Evolutionary conservation across 1,140 invertebrate genomes (phyloP).

Genomic region (Hycleus cichorii): DNA sequence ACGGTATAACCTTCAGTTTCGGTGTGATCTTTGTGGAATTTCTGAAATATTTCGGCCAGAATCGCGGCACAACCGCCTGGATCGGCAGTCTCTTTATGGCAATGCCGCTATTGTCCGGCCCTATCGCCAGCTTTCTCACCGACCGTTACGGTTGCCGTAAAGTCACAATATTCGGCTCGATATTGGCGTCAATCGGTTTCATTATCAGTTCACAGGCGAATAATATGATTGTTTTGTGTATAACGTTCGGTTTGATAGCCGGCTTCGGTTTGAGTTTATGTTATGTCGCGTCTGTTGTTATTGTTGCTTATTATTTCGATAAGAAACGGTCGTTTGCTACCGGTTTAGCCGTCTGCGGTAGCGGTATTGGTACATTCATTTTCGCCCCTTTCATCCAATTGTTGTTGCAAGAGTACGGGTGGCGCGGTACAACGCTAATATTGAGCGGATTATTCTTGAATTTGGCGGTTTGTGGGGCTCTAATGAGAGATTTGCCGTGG

Average conservation of each 20-base stretch:
- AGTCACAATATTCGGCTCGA: slow-evolving; percentile 71
- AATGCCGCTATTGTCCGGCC: slow-evolving; percentile 79
- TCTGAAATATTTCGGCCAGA: slow-evolving; percentile 67
- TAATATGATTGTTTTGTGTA: slow-evolving; percentile 69
- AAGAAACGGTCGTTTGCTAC: slow-evolving; percentile 85
- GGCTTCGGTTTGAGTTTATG: slow-evolving; percentile 82
- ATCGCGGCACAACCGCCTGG: slow-evolving; percentile 83
- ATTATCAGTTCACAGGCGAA: slow-evolving; percentile 69
- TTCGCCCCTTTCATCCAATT: slow-evolving; percentile 80
- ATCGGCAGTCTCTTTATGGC: slow-evolving; percentile 85
- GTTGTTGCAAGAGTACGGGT: slow-evolving; percentile 71
- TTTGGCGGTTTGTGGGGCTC: slow-evolving; percentile 75
- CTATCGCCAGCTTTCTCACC: slow-evolving; percentile 79
- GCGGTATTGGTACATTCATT: slow-evolving; percentile 83
- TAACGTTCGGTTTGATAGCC: slow-evolving; percentile 79
- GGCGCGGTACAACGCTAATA: slow-evolving; percentile 76
- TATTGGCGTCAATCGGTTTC: slow-evolving; percentile 73
- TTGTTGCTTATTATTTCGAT: slow-evolving; percentile 95
- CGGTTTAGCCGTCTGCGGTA: slow-evolving; percentile 86
- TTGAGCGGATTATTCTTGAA: slow-evolving; percentile 79
- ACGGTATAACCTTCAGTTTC: slow-evolving; percentile 82
- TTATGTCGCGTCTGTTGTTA: slow-evolving; percentile 84
- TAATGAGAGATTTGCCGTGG: slow-evolving; percentile 78
- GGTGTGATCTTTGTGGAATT: slow-evolving; percentile 78
- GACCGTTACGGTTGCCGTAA: slow-evolving; percentile 77